These are phyloP conservation scores for Drosophila antonietae DNA, from an alignment of 2,888 invertebrate genomes.

Conservation along the genomic window DNA sequence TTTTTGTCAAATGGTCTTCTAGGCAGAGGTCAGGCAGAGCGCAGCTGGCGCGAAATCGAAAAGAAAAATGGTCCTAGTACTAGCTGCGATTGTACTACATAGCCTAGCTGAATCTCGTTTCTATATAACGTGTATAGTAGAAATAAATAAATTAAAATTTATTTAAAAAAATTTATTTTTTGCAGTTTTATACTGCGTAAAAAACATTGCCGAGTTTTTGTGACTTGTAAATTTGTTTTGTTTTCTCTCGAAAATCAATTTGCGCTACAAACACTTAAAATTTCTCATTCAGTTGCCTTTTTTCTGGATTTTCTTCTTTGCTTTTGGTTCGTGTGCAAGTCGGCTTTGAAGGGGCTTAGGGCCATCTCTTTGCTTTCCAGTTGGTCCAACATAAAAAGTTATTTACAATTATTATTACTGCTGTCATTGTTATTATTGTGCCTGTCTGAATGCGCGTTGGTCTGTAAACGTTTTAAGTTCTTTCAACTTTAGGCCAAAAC, in stretches of 20 bases:
- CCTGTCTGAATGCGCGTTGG: conserved; percentile 54
- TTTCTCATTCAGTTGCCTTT: conserved; percentile 50
- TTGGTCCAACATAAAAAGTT: conserved; percentile 42
- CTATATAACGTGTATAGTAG: no score
- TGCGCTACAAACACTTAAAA: conserved; percentile 52
- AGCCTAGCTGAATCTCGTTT: no score
- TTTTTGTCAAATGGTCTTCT: conserved; percentile 17
- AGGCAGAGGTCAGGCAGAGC: conserved; percentile 9
- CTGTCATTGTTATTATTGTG: conserved; percentile 34
- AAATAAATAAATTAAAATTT: background rate
- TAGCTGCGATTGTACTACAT: background rate
- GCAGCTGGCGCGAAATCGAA: conserved; percentile 35
- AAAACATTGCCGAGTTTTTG: background rate
- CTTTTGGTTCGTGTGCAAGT: conserved; percentile 37
- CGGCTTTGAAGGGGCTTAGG: conserved; percentile 50
- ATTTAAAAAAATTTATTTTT: background rate
- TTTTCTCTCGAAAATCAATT: conserved; percentile 49
- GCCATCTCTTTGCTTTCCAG: conserved; percentile 41
- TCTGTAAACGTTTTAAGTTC: conserved; percentile 63
- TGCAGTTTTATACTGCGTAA: conserved; percentile 9
- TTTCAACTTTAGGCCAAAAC: conserved; percentile 50
- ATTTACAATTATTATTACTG: conserved; percentile 74
- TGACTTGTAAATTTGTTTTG: conserved; percentile 19
- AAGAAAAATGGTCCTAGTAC: conserved; percentile 4
- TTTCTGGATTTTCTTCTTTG: conserved; percentile 39